Conservation (phyloP, 2,797 vertebrate species). For the Lycodopsis pacificus region DNA sequence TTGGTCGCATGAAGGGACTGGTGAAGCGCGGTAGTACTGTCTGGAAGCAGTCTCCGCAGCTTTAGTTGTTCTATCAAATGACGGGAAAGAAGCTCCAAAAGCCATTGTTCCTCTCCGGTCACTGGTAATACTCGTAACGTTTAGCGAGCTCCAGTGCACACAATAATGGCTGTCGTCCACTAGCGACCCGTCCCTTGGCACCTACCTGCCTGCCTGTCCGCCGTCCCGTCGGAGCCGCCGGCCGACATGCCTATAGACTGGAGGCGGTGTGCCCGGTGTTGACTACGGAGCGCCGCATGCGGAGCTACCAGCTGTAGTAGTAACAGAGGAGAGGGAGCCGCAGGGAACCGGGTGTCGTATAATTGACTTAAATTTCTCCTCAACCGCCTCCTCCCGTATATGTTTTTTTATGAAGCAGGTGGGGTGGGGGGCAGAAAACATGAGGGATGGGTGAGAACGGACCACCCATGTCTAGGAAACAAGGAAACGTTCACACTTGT, state of each 20-base stretch:
- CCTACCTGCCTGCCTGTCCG: constrained; percentile 65
- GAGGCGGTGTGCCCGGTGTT: constrained; percentile 54
- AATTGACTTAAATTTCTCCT: constrained; percentile 76
- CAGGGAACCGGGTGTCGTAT: constrained; percentile 54
- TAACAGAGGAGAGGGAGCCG: constrained; percentile 44
- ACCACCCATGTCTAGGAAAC: constrained; percentile 35
- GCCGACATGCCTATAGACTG: constrained; percentile 75
- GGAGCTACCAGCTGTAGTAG: constrained; percentile 64
- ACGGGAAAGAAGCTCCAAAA: background rate
- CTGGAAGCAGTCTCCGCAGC: background rate
- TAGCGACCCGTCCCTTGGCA: background rate
- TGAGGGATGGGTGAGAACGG: constrained; percentile 34
- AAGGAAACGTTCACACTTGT: constrained; percentile 3
- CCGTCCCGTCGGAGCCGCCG: constrained; percentile 52
- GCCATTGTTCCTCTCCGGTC: too few species aligned
- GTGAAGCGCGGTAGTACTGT: background rate
- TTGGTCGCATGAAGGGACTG: background rate
- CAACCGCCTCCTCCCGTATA: constrained; percentile 39
- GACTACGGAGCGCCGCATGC: constrained; percentile 53
- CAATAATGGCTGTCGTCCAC: too few species aligned
- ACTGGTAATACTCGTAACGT: background rate
- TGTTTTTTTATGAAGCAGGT: constrained; percentile 13
- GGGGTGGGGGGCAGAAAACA: constrained; percentile 27
- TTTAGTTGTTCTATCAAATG: background rate
- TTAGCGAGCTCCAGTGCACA: background rate